Evolutionary conservation across 2,797 vertebrate genomes (phyloP).

Genomic region (Tolypeutes matacus): DNA sequence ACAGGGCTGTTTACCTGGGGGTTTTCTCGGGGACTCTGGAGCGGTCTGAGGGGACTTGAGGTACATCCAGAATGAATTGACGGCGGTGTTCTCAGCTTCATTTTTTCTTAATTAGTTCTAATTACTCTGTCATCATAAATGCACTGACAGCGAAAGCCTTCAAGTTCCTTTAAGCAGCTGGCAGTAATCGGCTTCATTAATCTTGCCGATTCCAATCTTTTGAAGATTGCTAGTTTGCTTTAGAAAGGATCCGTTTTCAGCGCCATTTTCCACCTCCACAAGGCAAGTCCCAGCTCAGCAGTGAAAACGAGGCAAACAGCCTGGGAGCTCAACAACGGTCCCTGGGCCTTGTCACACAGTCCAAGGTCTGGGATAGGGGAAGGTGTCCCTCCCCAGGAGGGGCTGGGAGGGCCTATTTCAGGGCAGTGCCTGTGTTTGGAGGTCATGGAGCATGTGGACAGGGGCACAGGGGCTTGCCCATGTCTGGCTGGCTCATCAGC

Average conservation of each 20-base stretch:
- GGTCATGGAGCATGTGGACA: background rate
- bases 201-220: conserved; percentile 27
- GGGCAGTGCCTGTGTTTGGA: background rate
- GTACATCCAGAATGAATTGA: background rate
- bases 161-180: conserved; percentile 74
- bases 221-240: conserved; percentile 48
- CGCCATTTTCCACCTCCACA: background rate
- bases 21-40: background rate
- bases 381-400: background rate
- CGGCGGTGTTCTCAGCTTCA: conserved; percentile 21
- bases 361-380: background rate
- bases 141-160: conserved; percentile 69
- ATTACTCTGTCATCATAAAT: conserved; percentile 77
- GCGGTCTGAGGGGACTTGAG: background rate
- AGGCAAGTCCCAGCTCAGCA: accelerated
- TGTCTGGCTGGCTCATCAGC: background rate
- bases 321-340: background rate
- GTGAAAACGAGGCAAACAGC: background rate
- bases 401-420: background rate
- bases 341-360: background rate
- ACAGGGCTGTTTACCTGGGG: background rate
- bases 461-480: accelerated
- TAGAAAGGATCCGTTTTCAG: background rate
- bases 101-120: conserved; percentile 81
- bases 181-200: conserved; percentile 71